Evolutionary conservation across 2,113 vertebrate species (phyloP), one percentile per base, ranked within the genome.

Genomic region (Pteropus alecto): DNA sequence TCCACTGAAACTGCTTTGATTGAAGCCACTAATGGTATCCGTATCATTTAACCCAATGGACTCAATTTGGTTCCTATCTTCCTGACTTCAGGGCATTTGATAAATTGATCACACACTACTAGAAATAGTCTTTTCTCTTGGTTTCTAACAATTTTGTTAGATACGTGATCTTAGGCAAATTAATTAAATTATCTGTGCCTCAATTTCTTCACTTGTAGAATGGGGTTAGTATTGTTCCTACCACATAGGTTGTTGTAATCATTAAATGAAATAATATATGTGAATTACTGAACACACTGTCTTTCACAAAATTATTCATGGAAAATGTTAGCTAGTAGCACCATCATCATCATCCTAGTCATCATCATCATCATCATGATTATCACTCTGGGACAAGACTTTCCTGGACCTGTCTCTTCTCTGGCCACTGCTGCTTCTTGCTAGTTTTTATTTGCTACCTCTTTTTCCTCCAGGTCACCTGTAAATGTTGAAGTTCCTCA

Each of bases 61-160:
- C 46, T 74, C 24, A 83, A 1, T 93, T 61, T 65, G 26, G 16
- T 67, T 38, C 22, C 33, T 81, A 0, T 74, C 28, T 90, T 90
- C 77, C 61, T 73, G 26, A 24, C 30, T 46, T 84, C 43, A 70
- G 38, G 33, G 16, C 46, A 12, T 95, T 95, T 70, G 63, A 83
- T 78, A 63, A 3, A 54, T 21, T 92, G 33, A 78, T 14, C n/a
- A 38, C 54, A 63, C 30, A 65, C 22, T 79, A 33, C 68, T 51
- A 84, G 81, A 70, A 74, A 54, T 41, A 48, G 22, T 92, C 58
- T 76, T 92, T 89, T 94, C 63, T 84, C 61, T 77, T 88, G 68
- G 35, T 60, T 73, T 96, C 68, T 87, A 70, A 67, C 60, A 79
- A 46, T 54, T 78, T 82, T 91, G 56, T 89, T 94, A 81, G 26